phyloP scores from a whole-genome alignment of 2,797 vertebrate genomes.

The Sardinella longiceps region DNA sequence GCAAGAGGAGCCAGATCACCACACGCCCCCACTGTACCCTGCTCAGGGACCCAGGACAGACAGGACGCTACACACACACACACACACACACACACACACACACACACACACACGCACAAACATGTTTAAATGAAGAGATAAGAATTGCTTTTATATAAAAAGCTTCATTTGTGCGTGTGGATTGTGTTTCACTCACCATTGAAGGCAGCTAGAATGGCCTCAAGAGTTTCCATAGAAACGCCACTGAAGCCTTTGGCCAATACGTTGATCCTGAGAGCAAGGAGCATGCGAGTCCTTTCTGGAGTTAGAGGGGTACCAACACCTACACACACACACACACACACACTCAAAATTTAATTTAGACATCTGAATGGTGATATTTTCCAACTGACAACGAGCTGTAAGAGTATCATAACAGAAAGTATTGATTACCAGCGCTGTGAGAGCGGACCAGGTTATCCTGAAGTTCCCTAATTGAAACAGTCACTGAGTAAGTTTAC shows the following conservation, averaged over 20 bases:
- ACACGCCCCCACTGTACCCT: constrained; percentile 96
- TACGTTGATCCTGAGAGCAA: constrained; percentile 95
- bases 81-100: not conserved
- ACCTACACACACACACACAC: constrained; percentile 71
- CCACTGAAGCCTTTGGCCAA: constrained; percentile 97
- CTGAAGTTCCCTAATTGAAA: constrained; percentile 86
- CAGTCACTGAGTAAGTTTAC: too few species aligned
- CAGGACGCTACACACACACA: constrained; percentile 83
- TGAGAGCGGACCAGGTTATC: constrained; percentile 95
- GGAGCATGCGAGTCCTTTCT: constrained; percentile 94
- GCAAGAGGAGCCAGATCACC: constrained; percentile 96
- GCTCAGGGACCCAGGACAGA: constrained; percentile 94
- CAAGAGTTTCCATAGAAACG: constrained; percentile 90
- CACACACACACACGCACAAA: not conserved
- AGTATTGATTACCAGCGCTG: constrained; percentile 83
- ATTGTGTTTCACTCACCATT: constrained; percentile 79
- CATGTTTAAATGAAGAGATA: not conserved
- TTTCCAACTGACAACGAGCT: not conserved
- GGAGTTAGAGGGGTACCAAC: constrained; percentile 92
- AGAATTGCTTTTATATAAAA: not conserved
- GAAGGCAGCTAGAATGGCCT: constrained; percentile 88
- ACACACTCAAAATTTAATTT: not conserved
- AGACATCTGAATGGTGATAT: not conserved
- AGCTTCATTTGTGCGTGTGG: not conserved
- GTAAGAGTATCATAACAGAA: not conserved